Percentiles rank a stretch among this genome's conserved stretches.
Evolutionary conservation across 2,113 vertebrate genomes (phyloP).

Genomic region (Engystomops pustulosus): DNA sequence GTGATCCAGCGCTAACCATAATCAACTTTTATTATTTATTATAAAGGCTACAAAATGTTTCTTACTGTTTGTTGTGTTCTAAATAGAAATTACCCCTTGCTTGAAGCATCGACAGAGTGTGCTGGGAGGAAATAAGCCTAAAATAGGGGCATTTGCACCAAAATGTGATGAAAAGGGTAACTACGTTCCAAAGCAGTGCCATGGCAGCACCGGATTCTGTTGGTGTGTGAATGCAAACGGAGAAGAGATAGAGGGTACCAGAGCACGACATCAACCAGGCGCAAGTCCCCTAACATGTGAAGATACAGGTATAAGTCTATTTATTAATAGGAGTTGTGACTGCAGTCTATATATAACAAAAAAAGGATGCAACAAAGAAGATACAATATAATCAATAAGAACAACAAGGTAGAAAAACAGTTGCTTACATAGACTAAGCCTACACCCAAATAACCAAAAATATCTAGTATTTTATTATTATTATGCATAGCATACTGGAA

Average conservation of each 20-base stretch:
- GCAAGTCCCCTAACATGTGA: conserved; percentile 55
- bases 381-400: too few species aligned
- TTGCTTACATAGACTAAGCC: too few species aligned
- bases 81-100: neutral
- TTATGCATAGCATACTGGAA: too few species aligned
- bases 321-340: too few species aligned
- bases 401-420: too few species aligned
- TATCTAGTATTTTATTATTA: too few species aligned
- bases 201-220: conserved; percentile 80
- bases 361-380: too few species aligned
- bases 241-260: conserved; percentile 84
- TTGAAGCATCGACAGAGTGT: neutral
- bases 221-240: conserved; percentile 91
- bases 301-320: neutral
- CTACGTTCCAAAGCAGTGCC: conserved; percentile 87
- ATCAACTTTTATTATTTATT: too few species aligned
- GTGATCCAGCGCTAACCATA: too few species aligned
- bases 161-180: conserved; percentile 83
- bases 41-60: too few species aligned
- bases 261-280: conserved; percentile 72
- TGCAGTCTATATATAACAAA: too few species aligned
- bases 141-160: conserved; percentile 76
- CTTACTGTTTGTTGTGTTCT: neutral
- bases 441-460: too few species aligned
- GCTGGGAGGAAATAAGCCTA: conserved; percentile 64